Percentiles rank a stretch among this genome's conserved stretches.
Evolutionary conservation across 2,113 vertebrate genomes (phyloP).

Genomic region (Chelonoidis abingdonii): DNA sequence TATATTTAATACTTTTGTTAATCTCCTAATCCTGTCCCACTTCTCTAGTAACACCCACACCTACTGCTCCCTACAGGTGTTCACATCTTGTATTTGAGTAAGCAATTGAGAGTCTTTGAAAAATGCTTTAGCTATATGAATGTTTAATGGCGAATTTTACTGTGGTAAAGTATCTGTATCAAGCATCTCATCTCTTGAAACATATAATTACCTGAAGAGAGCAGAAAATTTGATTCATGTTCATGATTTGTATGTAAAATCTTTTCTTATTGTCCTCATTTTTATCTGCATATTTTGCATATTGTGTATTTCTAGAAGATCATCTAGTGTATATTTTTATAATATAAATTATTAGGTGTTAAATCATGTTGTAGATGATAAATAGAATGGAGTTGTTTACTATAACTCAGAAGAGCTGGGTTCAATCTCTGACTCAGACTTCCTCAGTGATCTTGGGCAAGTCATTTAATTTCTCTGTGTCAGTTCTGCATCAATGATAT

Average conservation of each 20-base stretch:
- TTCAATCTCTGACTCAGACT: conserved; percentile 1
- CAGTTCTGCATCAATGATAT: conserved; percentile 40
- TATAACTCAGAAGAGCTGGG: neutral
- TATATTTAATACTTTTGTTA: neutral
- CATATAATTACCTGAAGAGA: neutral
- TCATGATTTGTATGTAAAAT: neutral
- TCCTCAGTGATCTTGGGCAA: conserved; percentile 45
- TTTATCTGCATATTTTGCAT: neutral
- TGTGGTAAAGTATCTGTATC: neutral
- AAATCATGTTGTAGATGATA: neutral
- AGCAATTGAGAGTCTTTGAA: conserved; percentile 21
- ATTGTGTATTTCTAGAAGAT: neutral
- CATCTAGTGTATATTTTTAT: neutral
- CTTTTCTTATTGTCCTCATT: neutral
- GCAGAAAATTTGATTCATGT: neutral
- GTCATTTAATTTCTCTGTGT: conserved; percentile 39
- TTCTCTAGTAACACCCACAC: neutral
- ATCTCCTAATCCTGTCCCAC: neutral
- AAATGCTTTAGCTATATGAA: conserved; percentile 4
- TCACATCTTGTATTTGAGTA: conserved; percentile 20
- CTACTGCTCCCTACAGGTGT: neutral
- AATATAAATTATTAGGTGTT: neutral
- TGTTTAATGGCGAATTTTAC: neutral
- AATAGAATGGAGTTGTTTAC: neutral
- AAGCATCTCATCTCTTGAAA: neutral